Evolutionary conservation across 2,113 vertebrate species (phyloP), one percentile per base, ranked within the genome.

Genomic region (Psittacula cyanocephala): DNA sequence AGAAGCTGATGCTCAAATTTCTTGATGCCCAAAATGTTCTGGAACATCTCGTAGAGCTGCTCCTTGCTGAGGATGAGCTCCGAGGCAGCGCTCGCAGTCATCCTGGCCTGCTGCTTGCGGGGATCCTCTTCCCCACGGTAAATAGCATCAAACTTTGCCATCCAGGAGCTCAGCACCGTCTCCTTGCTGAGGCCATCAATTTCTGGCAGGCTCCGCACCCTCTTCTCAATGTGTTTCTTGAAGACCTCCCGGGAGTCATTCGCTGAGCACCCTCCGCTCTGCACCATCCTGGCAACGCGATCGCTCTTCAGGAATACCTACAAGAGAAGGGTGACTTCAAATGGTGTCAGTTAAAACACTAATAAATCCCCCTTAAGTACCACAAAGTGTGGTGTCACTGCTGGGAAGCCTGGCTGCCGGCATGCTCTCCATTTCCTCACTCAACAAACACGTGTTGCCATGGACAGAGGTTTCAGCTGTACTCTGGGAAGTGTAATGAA

Each of bases 21-120:
- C 98, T 99, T 99, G 97, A 99, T 99, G 47, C 99, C 99, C 49
- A 99, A 97, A 95, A 99, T 99, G 86, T 99, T 98, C 97, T 99
- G 99, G 97, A 99, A 99, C 99, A 99, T 99, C 97, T 99, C 99
- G 1, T 99, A 99, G 74, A 99, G 98, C 83, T 99, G 99, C 96
- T 99, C 99, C 94, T 99, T 99, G 98, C 99, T 99, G 91, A 99
- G 99, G 95, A 99, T 99, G 95, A 99, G 99, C 97, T 99, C 99
- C 0, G 99, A 99, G 89, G 99, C 99, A 1, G 99, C 99, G 0
- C 99, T 99, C 2, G 99, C 99, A 0, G 99, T 99, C 98, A 99
- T 98, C 41, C 99, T 98, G 96, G 99, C 99, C 96, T 99, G 99
- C 29, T 99, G 99, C 93, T 99, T 99, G 81, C 99, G 98, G 16